phyloP scores from a whole-genome alignment of 2,113 vertebrate species.

The Dinomys branickii region DNA sequence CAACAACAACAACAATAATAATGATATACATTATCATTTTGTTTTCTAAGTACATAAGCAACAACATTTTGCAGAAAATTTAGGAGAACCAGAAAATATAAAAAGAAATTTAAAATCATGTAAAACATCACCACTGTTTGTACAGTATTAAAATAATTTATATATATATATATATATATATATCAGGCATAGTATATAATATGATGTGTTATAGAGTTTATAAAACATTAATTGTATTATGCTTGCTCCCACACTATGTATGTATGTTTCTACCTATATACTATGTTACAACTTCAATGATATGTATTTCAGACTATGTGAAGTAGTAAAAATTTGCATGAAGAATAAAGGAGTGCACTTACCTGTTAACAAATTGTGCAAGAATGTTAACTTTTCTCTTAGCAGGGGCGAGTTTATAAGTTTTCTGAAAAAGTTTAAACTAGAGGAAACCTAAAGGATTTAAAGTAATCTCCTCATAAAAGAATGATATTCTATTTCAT shows the following conservation, averaged over 20 bases:
- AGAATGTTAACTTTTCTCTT: neutral
- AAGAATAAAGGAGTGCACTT: neutral
- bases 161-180: neutral
- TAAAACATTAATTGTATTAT: neutral
- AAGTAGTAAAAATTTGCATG: neutral
- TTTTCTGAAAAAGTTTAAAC: slow-evolving; percentile 10
- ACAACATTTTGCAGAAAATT: neutral
- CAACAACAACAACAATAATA: neutral
- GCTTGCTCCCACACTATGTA: neutral
- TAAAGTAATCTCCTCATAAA: neutral
- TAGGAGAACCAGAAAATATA: neutral
- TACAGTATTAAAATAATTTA: neutral
- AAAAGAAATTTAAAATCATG: neutral
- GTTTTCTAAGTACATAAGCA: neutral
- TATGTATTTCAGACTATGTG: neutral
- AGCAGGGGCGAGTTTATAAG: neutral
- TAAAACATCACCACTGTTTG: neutral
- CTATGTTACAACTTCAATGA: neutral
- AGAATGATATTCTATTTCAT: neutral
- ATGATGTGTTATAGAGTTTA: neutral
- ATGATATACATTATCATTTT: neutral
- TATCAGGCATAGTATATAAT: neutral
- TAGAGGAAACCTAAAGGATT: slow-evolving; percentile 29
- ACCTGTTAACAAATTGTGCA: neutral
- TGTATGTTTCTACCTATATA: neutral